A percentile compares a stretch with the other conserved stretches of the same genome.
phyloP scores from a whole-genome alignment of 2,888 invertebrate genomes.

The Cyrtodaria siliqua region DNA sequence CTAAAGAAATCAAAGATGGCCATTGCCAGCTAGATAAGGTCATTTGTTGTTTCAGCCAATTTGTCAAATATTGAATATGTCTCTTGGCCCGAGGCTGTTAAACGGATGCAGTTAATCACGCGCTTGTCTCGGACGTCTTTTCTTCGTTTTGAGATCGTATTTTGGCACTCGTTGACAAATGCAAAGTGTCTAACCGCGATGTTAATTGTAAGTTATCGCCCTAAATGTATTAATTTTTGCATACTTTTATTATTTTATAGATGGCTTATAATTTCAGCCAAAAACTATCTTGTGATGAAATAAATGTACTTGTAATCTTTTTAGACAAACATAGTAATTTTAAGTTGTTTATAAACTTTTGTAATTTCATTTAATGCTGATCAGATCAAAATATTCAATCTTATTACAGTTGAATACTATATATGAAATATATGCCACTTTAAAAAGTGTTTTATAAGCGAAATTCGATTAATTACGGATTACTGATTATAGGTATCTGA shows the following conservation, averaged over 20 bases:
- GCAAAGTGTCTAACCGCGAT: constrained; percentile 29
- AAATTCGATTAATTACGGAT: too few species aligned
- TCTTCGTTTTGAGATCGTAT: constrained; percentile 20
- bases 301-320: too few species aligned
- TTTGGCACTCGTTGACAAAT: constrained; percentile 49
- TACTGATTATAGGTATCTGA: too few species aligned
- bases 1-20: constrained; percentile 37
- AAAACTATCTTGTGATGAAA: too few species aligned
- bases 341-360: too few species aligned
- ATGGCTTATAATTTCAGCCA: too few species aligned
- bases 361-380: too few species aligned
- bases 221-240: background rate
- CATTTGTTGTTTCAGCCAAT: constrained; percentile 43
- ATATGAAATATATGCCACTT: too few species aligned
- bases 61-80: constrained; percentile 50
- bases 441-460: too few species aligned
- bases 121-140: constrained; percentile 20
- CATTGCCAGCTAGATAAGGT: constrained; percentile 36
- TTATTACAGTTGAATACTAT: too few species aligned
- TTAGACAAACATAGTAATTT: too few species aligned
- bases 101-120: constrained; percentile 40
- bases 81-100: constrained; percentile 28
- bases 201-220: constrained; percentile 26
- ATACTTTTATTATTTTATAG: background rate
- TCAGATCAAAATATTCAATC: too few species aligned